Percentiles rank a stretch among this genome's conserved stretches.
Evolutionary conservation across 2,888 invertebrate genomes (phyloP).

Genomic region (Timandra comae): DNA sequence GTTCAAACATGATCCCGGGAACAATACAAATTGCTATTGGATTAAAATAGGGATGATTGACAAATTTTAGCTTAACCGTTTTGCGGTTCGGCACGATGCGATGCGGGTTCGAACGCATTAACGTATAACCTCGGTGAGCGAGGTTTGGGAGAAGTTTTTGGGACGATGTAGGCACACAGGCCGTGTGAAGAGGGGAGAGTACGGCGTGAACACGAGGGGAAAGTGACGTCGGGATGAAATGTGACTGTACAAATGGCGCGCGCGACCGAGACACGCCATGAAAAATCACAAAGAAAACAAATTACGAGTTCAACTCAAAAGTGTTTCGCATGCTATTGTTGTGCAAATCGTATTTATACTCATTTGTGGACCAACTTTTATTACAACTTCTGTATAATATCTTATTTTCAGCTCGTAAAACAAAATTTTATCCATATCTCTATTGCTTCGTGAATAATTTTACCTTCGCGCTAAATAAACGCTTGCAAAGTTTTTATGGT

Average conservation of each 20-base stretch:
- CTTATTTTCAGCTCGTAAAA: background rate
- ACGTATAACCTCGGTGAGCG: no score
- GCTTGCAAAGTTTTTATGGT: no score
- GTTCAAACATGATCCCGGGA: no score
- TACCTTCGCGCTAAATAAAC: no score
- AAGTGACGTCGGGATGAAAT: slow-evolving; percentile 36
- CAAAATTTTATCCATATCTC: background rate
- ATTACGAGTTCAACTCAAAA: slow-evolving; percentile 41
- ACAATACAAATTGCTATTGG: no score
- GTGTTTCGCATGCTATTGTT: slow-evolving; percentile 32
- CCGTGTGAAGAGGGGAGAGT: no score
- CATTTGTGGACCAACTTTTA: slow-evolving; percentile 7
- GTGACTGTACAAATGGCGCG: slow-evolving; percentile 36
- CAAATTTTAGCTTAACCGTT: no score
- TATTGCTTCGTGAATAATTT: slow-evolving; percentile 1
- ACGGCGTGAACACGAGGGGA: slow-evolving; percentile 30
- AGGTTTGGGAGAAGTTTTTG: no score
- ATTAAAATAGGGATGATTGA: no score
- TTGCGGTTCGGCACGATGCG: no score
- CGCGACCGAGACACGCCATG: slow-evolving; percentile 36
- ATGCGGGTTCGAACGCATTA: no score
- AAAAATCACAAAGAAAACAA: slow-evolving; percentile 54
- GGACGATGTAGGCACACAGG: no score
- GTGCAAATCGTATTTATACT: slow-evolving; percentile 23
- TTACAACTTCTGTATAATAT: slow-evolving; percentile 1